These are phyloP conservation scores for Alcis repandata DNA, from an alignment of 2,888 invertebrate species.

Conservation along the genomic window DNA sequence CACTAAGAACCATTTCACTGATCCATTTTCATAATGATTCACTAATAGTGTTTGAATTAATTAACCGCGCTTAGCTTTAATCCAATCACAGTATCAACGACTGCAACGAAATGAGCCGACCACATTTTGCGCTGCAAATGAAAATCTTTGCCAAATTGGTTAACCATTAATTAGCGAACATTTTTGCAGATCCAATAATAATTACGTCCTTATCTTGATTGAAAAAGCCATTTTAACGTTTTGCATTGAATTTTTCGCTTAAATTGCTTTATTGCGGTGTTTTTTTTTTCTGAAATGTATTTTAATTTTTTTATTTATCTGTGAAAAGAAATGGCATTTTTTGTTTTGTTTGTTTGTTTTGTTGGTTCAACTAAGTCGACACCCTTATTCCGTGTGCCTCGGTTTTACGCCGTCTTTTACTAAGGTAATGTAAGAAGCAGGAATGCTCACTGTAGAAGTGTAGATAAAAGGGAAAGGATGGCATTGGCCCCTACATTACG, in stretches of 20 bases:
- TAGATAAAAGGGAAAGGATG: conserved; percentile 21
- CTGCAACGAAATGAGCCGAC: conserved; percentile 71
- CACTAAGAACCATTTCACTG: not conserved
- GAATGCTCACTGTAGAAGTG: not conserved
- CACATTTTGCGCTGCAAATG: conserved; percentile 81
- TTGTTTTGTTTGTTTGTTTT: no score
- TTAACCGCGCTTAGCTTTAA: conserved; percentile 60
- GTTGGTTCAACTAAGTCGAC: no score
- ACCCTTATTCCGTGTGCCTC: not conserved
- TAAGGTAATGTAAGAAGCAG: conserved; percentile 2
- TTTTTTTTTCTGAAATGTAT: not conserved
- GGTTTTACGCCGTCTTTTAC: not conserved
- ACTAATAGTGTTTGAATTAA: conserved; percentile 38
- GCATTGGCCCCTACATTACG: conserved; percentile 34
- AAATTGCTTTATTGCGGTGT: not conserved
- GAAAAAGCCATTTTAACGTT: not conserved
- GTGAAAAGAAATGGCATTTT: no score
- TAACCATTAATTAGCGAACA: conserved; percentile 70
- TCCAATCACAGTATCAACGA: conserved; percentile 63
- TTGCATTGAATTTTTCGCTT: not conserved
- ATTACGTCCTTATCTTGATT: conserved; percentile 13
- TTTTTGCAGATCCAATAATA: conserved; percentile 48
- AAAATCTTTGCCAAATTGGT: conserved; percentile 78
- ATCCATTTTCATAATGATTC: not conserved
- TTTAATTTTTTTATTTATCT: no score